phyloP scores from a whole-genome alignment of 1,140 invertebrate genomes.

The Dryas iulia region DNA sequence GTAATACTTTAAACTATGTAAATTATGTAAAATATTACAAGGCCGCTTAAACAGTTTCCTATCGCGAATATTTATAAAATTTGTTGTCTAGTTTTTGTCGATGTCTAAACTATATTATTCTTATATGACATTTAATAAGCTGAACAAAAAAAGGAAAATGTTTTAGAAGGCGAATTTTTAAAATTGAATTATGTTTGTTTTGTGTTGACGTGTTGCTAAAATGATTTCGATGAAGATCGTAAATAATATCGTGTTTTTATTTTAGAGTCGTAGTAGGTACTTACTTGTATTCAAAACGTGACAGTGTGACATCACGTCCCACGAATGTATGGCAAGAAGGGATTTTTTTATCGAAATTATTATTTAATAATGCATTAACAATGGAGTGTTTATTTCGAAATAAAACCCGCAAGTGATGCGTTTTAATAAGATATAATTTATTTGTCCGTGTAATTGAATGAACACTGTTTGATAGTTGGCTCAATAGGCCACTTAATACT shows the following conservation, averaged over 20 bases:
- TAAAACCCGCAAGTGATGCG: constrained; percentile 24
- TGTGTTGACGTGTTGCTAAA: constrained; percentile 32
- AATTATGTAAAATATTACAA: background rate
- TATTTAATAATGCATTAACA: constrained; percentile 10
- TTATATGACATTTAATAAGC: too few species aligned
- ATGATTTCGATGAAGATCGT: constrained; percentile 46
- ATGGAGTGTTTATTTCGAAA: constrained; percentile 8
- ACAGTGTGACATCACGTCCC: constrained; percentile 67
- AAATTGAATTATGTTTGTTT: constrained; percentile 28
- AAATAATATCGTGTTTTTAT: constrained; percentile 64
- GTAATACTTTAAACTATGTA: background rate
- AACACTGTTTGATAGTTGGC: constrained; percentile 31
- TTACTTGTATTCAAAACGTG: constrained; percentile 64
- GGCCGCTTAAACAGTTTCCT: background rate
- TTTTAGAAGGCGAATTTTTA: constrained; percentile 23
- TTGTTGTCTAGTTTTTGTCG: too few species aligned
- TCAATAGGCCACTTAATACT: constrained; percentile 51
- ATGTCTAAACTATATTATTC: too few species aligned
- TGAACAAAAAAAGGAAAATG: constrained; percentile 9
- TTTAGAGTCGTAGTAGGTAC: constrained; percentile 51
- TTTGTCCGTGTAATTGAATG: constrained; percentile 39
- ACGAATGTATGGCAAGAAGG: constrained; percentile 42
- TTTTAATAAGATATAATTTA: constrained; percentile 42
- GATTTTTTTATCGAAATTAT: constrained; percentile 14
- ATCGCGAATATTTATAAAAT: background rate